These are phyloP conservation scores for Campodea augens DNA, from an alignment of 1,140 invertebrate species.

Conservation along the genomic window DNA sequence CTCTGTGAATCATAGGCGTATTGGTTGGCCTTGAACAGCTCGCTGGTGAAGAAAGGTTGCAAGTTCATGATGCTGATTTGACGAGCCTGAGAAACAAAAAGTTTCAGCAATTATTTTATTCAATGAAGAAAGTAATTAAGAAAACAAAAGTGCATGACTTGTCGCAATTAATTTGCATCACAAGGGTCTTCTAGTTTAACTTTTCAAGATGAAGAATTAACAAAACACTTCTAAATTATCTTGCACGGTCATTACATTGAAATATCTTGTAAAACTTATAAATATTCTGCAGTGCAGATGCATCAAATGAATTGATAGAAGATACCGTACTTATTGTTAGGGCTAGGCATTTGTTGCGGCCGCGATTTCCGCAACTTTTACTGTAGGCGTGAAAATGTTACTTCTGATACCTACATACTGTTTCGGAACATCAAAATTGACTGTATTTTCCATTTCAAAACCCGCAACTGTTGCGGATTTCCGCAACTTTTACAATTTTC, in stretches of 20 bases:
- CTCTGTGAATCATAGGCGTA: conserved; percentile 67
- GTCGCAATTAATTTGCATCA: conserved; percentile 8
- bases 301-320: too few species aligned
- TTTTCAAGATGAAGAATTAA: background rate
- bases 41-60: conserved; percentile 78
- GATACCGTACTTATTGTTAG: too few species aligned
- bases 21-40: conserved; percentile 75
- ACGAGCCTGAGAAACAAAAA: conserved; percentile 59
- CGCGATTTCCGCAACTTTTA: too few species aligned
- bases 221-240: background rate
- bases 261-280: background rate
- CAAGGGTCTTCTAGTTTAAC: background rate
- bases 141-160: conserved; percentile 9
- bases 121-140: conserved; percentile 14
- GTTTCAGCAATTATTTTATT: too few species aligned
- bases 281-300: too few species aligned
- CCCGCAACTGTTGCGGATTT: too few species aligned
- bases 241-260: background rate
- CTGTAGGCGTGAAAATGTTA: too few species aligned
- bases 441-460: too few species aligned
- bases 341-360: too few species aligned
- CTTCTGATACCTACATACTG: too few species aligned
- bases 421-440: too few species aligned
- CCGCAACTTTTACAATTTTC: too few species aligned
- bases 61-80: conserved; percentile 82